Conservation (phyloP, 2,888 invertebrate genomes). For the Chrysomela aeneicollis region DNA sequence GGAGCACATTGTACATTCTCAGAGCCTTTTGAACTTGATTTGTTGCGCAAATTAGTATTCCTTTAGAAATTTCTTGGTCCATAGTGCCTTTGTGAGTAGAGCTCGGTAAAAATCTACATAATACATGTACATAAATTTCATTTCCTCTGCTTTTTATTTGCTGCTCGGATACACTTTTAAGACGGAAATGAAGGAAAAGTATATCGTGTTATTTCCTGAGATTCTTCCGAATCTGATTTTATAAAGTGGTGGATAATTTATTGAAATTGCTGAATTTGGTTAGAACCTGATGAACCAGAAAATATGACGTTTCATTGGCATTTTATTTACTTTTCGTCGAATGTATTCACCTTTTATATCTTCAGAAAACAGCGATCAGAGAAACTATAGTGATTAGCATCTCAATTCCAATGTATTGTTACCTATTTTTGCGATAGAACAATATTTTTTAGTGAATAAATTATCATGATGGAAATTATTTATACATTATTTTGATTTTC, state of each 20-base stretch:
- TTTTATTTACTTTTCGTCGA: not conserved
- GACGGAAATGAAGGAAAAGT: slow-evolving; percentile 26
- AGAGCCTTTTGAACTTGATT: slow-evolving; percentile 19
- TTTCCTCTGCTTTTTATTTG: slow-evolving; percentile 30
- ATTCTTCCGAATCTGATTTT: slow-evolving; percentile 23
- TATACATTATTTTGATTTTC: too few relatives aligned
- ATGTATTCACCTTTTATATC: not conserved
- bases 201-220: slow-evolving; percentile 29
- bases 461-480: too few relatives aligned
- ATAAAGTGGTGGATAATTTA: slow-evolving; percentile 24
- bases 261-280: slow-evolving; percentile 9
- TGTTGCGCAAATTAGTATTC: slow-evolving; percentile 33
- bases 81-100: slow-evolving; percentile 29
- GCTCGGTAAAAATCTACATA: slow-evolving; percentile 30
- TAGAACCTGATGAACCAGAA: not conserved
- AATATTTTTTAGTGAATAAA: too few relatives aligned
- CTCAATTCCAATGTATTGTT: too few relatives aligned
- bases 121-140: slow-evolving; percentile 35
- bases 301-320: too few relatives aligned
- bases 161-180: slow-evolving; percentile 28
- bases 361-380: too few relatives aligned
- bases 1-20: not conserved
- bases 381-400: too few relatives aligned
- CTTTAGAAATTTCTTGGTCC: slow-evolving; percentile 27
- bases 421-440: too few relatives aligned